Evolutionary conservation across 2,113 vertebrate genomes (phyloP).

Genomic region (Callionymus lyra): DNA sequence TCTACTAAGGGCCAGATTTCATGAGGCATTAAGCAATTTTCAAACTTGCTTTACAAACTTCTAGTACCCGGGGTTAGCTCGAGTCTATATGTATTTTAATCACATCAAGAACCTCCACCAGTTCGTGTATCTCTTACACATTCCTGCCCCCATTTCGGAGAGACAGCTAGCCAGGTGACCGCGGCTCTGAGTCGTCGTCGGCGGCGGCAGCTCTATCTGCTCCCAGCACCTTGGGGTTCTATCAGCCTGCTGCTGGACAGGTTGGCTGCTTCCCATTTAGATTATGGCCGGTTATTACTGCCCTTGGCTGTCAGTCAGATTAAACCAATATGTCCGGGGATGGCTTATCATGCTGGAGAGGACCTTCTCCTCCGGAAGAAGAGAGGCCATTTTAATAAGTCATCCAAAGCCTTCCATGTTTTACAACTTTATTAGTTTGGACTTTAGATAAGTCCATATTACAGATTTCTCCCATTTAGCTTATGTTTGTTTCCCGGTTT

Average conservation of each 20-base stretch:
- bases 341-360: constrained; percentile 41
- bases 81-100: too few species aligned
- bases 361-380: constrained; percentile 37
- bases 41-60: too few species aligned
- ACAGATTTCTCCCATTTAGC: not conserved
- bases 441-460: too few species aligned
- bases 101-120: too few species aligned
- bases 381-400: constrained; percentile 43
- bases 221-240: constrained; percentile 56
- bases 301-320: constrained; percentile 60
- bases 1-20: too few species aligned
- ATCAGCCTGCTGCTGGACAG: constrained; percentile 38
- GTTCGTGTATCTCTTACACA: too few species aligned
- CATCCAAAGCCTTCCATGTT: constrained; percentile 25
- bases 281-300: constrained; percentile 64
- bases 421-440: constrained; percentile 24
- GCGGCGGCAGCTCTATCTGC: constrained; percentile 39
- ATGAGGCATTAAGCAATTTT: too few species aligned
- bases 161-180: too few species aligned
- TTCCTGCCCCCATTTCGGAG: too few species aligned
- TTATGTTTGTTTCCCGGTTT: not conserved
- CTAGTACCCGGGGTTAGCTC: too few species aligned
- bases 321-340: constrained; percentile 56
- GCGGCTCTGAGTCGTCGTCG: too few species aligned
- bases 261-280: constrained; percentile 49